These are phyloP conservation scores for Asbolus verrucosus DNA, from an alignment of 1,140 invertebrate genomes.

Conservation along the genomic window DNA sequence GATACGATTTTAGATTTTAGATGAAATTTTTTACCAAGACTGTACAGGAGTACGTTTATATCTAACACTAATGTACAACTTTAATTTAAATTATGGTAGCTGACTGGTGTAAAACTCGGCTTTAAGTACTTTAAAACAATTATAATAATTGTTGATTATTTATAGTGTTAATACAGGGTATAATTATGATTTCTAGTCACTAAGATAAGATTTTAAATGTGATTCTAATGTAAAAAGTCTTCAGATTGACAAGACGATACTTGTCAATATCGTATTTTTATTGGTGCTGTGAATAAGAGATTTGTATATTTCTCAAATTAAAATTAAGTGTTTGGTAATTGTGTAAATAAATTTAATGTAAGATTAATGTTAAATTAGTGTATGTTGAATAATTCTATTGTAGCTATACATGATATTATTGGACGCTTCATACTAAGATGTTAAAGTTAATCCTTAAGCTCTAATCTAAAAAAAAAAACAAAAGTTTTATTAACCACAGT, in stretches of 20 bases:
- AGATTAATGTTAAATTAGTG: constrained; percentile 25
- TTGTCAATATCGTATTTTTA: constrained; percentile 45
- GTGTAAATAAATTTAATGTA: constrained; percentile 41
- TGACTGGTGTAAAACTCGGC: constrained; percentile 14
- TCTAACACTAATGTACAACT: background rate
- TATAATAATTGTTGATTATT: constrained; percentile 42
- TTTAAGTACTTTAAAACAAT: constrained; percentile 7
- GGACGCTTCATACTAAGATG: constrained; percentile 25
- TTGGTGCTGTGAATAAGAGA: constrained; percentile 50
- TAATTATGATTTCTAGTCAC: constrained; percentile 7
- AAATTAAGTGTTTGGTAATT: constrained; percentile 16
- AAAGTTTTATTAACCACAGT: background rate
- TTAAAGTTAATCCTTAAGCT: constrained; percentile 3
- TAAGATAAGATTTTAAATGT: constrained; percentile 23
- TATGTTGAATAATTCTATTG: background rate
- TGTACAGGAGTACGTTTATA: constrained; percentile 13
- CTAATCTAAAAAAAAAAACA: too few species aligned
- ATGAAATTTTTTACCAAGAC: constrained; percentile 20
- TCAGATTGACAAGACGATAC: background rate
- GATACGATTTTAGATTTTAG: constrained; percentile 6
- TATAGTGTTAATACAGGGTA: constrained; percentile 41
- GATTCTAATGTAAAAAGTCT: constrained; percentile 42
- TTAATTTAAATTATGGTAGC: constrained; percentile 18
- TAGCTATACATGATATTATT: constrained; percentile 25
- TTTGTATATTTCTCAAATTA: constrained; percentile 40